Evolutionary conservation across 2,797 vertebrate genomes (phyloP).

Genomic region (Platyrinchus mystaceus): DNA sequence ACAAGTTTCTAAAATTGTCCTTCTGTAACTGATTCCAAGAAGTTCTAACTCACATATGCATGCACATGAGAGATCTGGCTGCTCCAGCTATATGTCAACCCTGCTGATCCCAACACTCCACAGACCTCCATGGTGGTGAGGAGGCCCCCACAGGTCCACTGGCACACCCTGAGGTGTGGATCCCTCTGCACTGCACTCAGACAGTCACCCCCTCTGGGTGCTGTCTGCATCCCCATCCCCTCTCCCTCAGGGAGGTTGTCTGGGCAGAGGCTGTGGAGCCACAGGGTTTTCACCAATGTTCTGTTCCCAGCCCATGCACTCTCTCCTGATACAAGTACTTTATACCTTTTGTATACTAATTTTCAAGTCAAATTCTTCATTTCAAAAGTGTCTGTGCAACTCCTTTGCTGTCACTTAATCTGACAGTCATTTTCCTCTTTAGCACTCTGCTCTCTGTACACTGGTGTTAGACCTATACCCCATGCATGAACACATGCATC

Average conservation of each 20-base stretch:
- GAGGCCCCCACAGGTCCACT: accelerated
- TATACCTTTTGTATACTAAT: background rate
- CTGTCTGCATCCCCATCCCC: accelerated
- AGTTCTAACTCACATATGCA: accelerated
- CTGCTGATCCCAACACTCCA: background rate
- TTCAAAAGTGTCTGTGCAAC: background rate
- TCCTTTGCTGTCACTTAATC: background rate
- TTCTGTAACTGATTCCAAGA: background rate
- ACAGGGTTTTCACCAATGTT: accelerated
- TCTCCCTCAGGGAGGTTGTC: background rate
- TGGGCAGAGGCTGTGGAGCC: background rate
- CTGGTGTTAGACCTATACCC: background rate
- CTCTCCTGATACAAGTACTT: background rate
- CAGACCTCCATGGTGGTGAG: accelerated
- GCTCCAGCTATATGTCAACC: background rate
- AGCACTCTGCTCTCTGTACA: background rate
- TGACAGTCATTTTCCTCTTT: background rate
- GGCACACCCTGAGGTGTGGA: background rate
- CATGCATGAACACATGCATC: accelerated
- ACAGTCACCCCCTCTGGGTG: accelerated
- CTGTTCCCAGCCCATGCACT: background rate
- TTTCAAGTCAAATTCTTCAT: background rate
- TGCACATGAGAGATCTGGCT: accelerated
- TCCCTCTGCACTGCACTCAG: background rate
- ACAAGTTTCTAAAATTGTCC: background rate